Evolutionary conservation across 1,140 invertebrate genomes (phyloP).

Genomic region (Polyergus mexicanus): DNA sequence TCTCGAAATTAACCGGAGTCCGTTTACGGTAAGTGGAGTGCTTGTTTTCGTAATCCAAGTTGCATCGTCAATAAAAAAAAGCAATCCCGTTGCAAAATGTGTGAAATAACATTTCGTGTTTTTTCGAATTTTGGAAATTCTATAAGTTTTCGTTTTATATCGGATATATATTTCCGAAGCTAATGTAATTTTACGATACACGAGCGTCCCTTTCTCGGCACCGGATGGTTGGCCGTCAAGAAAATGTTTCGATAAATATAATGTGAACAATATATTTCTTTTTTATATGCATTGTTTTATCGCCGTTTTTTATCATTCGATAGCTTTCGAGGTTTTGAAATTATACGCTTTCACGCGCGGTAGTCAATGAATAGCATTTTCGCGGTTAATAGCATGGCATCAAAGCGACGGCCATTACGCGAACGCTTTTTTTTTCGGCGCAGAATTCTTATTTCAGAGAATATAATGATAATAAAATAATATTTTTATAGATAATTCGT

Average conservation of each 20-base stretch:
- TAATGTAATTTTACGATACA: neutral
- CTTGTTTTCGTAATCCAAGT: constrained; percentile 50
- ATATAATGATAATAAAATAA: neutral
- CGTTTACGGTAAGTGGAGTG: constrained; percentile 11
- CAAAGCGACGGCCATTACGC: constrained; percentile 66
- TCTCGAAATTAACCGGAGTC: neutral
- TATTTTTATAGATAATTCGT: neutral
- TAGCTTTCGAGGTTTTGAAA: neutral
- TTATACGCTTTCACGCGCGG: neutral
- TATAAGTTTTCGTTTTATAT: constrained; percentile 11
- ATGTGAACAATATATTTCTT: no score
- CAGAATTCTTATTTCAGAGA: constrained; percentile 61
- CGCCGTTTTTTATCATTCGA: neutral
- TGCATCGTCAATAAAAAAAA: constrained; percentile 6
- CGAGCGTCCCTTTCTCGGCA: constrained; percentile 11
- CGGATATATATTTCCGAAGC: neutral
- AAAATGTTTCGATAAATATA: no score
- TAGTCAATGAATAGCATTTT: neutral
- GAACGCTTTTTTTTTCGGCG: constrained; percentile 10
- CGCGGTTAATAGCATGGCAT: constrained; percentile 9
- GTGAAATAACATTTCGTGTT: neutral
- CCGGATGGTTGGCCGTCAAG: no score
- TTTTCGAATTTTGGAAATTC: neutral
- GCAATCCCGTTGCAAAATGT: constrained; percentile 34
- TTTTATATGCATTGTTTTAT: neutral